Evolutionary conservation across 2,113 vertebrate genomes (phyloP).

Genomic region (Catharus bicknelli): DNA sequence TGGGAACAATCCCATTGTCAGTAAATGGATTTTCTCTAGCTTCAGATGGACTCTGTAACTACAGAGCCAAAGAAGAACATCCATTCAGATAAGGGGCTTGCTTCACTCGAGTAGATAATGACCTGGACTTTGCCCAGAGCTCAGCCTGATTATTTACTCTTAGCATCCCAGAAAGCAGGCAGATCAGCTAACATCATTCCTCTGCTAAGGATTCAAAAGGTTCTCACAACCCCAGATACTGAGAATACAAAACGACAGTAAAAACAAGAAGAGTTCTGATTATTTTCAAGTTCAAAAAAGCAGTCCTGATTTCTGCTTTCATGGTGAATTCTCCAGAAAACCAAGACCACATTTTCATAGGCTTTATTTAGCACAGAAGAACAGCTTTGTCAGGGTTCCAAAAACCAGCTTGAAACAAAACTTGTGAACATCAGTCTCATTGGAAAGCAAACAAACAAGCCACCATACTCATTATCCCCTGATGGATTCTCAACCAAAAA

Average conservation of each 20-base stretch:
- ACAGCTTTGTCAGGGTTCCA: not conserved
- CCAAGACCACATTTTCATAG: not conserved
- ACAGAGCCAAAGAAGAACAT: not conserved
- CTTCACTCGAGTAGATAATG: not conserved
- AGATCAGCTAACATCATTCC: not conserved
- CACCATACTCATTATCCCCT: not conserved
- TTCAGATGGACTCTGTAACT: not conserved
- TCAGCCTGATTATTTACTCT: not conserved
- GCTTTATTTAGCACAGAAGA: not conserved
- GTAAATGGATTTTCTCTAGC: not conserved
- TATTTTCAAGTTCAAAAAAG: not conserved
- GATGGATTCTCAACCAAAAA: not conserved
- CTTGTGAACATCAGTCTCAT: not conserved
- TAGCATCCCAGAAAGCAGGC: not conserved
- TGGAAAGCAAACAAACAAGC: not conserved
- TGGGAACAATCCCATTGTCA: not conserved
- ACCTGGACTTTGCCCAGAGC: not conserved
- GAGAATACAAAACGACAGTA: not conserved
- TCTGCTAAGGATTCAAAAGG: not conserved
- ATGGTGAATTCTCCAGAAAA: not conserved
- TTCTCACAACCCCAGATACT: not conserved
- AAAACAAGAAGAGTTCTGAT: not conserved
- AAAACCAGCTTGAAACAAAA: not conserved
- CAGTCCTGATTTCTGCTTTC: not conserved
- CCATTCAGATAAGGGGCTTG: not conserved